Percentiles rank a stretch among this genome's conserved stretches.
Evolutionary conservation across 2,888 invertebrate genomes (phyloP).

Genomic region (Orthonychiurus folsomi): DNA sequence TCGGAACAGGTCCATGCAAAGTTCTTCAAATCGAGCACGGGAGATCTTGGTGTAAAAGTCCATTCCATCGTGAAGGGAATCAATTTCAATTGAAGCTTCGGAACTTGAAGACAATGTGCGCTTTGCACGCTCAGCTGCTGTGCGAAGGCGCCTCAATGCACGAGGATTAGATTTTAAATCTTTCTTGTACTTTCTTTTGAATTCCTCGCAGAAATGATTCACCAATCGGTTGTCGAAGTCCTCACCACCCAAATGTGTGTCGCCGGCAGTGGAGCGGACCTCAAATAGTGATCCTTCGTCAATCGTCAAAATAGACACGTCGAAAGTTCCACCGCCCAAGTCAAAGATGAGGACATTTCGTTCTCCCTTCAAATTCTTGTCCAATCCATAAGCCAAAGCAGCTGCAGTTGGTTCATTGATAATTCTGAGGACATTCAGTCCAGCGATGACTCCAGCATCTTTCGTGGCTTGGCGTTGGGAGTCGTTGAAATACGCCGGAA

Average conservation of each 20-base stretch:
- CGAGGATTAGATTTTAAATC: background rate
- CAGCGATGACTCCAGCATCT: too few species aligned
- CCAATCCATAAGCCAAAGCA: conserved; percentile 72
- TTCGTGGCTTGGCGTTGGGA: too few species aligned
- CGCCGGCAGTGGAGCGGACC: background rate
- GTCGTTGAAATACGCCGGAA: too few species aligned
- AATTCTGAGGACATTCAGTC: too few species aligned
- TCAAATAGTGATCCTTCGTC: background rate
- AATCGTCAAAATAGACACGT: background rate
- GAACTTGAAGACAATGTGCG: background rate
- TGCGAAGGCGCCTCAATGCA: background rate
- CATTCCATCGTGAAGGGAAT: background rate
- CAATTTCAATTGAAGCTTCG: background rate
- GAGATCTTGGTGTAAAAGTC: background rate
- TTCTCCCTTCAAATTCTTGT: too few species aligned
- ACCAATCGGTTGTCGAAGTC: too few species aligned
- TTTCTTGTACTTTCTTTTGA: background rate
- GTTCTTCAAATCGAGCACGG: background rate
- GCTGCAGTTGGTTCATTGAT: conserved; percentile 83
- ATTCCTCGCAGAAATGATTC: background rate
- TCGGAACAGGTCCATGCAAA: background rate
- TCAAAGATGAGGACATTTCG: too few species aligned
- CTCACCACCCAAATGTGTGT: conserved; percentile 51
- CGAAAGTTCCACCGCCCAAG: conserved; percentile 2
- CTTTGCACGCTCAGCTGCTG: background rate